Conservation (phyloP, 2,888 invertebrate genomes). For the Acleris laterana region DNA sequence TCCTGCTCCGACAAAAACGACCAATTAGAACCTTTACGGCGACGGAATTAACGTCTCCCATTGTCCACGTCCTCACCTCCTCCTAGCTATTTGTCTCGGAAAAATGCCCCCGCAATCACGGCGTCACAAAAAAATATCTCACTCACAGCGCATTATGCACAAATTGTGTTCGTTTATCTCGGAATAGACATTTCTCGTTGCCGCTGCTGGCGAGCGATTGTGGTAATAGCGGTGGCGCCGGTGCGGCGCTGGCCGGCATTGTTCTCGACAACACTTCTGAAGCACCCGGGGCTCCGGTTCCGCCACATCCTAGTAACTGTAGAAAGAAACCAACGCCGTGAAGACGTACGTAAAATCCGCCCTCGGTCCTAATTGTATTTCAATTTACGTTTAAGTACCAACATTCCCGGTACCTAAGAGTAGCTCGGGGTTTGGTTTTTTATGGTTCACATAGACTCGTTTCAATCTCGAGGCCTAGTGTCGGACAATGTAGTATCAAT, state of each 20-base stretch:
- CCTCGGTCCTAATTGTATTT: slow-evolving; percentile 25
- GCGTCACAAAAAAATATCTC: slow-evolving; percentile 52
- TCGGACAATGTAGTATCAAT: slow-evolving; percentile 61
- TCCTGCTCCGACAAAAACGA: slow-evolving; percentile 54
- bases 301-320: slow-evolving; percentile 12
- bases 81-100: slow-evolving; percentile 47
- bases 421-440: slow-evolving; percentile 56
- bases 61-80: slow-evolving; percentile 51
- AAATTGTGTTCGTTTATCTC: slow-evolving; percentile 60
- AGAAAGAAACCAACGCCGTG: slow-evolving; percentile 14
- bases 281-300: slow-evolving; percentile 9
- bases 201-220: slow-evolving; percentile 47
- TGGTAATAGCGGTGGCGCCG: slow-evolving; percentile 71
- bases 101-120: slow-evolving; percentile 51
- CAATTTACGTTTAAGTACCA: slow-evolving; percentile 34
- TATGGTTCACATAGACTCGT: slow-evolving; percentile 56
- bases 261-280: slow-evolving; percentile 47
- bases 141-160: slow-evolving; percentile 51
- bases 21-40: slow-evolving; percentile 78
- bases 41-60: slow-evolving; percentile 71
- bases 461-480: slow-evolving; percentile 64
- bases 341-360: slow-evolving; percentile 3
- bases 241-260: slow-evolving; percentile 55
- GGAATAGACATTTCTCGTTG: slow-evolving; percentile 48
- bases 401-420: slow-evolving; percentile 29